Percentiles rank a stretch among this genome's conserved stretches.
Conservation (phyloP, 2,113 vertebrate genomes). For the Semnornis frantzii region DNA sequence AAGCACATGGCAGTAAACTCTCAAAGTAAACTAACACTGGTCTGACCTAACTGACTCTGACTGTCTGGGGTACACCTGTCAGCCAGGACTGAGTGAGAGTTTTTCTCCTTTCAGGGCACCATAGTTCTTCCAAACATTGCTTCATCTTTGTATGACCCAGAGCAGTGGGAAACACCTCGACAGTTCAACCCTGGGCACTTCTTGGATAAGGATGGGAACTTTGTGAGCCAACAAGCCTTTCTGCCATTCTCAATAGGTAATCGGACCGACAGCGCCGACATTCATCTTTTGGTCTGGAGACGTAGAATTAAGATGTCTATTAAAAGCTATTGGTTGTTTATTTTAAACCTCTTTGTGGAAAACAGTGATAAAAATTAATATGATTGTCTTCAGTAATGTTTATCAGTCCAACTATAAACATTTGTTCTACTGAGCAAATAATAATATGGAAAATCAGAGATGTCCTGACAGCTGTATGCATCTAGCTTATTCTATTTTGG, state of each 20-base stretch:
- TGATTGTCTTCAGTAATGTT: neutral
- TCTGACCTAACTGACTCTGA: neutral
- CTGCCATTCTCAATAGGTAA: slow-evolving; percentile 74
- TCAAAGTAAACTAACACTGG: neutral
- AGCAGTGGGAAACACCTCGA: slow-evolving; percentile 66
- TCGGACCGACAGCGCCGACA: neutral
- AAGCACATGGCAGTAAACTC: neutral
- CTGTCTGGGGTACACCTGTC: neutral
- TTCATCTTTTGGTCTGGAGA: neutral
- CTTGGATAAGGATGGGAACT: slow-evolving; percentile 71
- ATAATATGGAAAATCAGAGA: neutral
- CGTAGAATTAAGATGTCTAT: neutral
- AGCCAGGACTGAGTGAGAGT: neutral
- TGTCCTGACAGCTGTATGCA: neutral
- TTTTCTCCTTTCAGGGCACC: slow-evolving; percentile 59
- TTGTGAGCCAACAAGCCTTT: slow-evolving; percentile 69
- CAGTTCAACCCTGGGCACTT: slow-evolving; percentile 73
- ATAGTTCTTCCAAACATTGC: slow-evolving; percentile 66
- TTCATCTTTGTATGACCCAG: slow-evolving; percentile 61
- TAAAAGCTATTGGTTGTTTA: neutral
- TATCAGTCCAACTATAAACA: neutral
- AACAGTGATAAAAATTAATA: neutral
- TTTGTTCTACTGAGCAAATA: neutral
- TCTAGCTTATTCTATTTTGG: neutral
- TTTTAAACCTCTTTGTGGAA: neutral